Percentiles rank a stretch among this genome's conserved stretches.
phyloP scores from a whole-genome alignment of 2,888 invertebrate genomes.

The Ceriagrion tenellum region DNA sequence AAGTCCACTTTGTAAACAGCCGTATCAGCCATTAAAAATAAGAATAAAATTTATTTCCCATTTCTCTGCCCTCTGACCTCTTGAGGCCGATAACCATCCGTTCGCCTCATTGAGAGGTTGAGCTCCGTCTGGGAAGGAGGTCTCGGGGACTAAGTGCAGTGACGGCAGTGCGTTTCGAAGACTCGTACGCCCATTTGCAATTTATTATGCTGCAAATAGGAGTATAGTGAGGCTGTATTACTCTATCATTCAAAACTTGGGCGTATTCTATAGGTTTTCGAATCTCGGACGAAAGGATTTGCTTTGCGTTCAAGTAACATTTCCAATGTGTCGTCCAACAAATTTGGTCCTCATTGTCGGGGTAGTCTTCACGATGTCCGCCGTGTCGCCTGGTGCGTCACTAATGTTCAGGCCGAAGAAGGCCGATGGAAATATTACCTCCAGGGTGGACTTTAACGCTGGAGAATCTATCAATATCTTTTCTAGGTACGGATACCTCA shows the following conservation, averaged over 20 bases:
- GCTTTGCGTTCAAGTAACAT: neutral
- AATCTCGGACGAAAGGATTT: neutral
- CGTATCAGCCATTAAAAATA: neutral
- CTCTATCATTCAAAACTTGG: neutral
- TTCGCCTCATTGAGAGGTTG: neutral
- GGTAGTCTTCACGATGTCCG: neutral
- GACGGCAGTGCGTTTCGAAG: neutral
- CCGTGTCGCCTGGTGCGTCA: neutral
- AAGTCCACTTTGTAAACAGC: neutral
- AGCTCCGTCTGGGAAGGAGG: neutral
- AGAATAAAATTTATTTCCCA: neutral
- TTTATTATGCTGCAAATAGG: neutral
- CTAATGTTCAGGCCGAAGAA: neutral
- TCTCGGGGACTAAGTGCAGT: neutral
- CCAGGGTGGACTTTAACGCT: neutral
- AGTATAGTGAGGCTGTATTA: neutral
- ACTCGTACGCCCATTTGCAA: neutral
- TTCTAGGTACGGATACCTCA: conserved; percentile 15
- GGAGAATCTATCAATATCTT: neutral
- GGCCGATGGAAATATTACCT: neutral
- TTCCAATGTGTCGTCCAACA: neutral
- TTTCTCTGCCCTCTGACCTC: neutral
- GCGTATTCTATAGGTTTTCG: neutral
- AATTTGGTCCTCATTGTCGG: neutral
- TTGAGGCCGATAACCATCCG: neutral